Percentiles rank a stretch among this genome's conserved stretches.
Evolutionary conservation across 2,888 invertebrate species (phyloP).

Genomic region (Andrena marginata): DNA sequence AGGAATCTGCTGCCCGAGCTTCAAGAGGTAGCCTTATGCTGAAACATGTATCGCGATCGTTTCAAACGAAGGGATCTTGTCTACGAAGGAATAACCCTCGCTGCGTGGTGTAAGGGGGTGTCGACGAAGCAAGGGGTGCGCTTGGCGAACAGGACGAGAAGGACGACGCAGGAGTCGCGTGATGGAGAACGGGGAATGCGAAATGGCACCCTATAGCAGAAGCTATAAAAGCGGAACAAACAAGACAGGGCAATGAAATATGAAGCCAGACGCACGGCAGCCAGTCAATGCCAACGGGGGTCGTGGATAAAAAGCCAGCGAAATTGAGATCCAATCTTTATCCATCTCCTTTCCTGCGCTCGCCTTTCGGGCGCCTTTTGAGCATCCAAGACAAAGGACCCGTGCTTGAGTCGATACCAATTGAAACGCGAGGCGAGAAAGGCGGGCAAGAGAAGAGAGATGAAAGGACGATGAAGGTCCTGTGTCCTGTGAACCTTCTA

Average conservation of each 20-base stretch:
- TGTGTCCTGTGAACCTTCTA: background rate
- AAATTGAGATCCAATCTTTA: slow-evolving; percentile 38
- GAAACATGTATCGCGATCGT: slow-evolving; percentile 29
- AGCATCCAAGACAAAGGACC: slow-evolving; percentile 39
- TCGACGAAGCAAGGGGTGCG: background rate
- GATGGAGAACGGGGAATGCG: slow-evolving; percentile 2
- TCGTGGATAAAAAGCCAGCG: slow-evolving; percentile 7
- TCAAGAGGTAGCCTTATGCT: background rate
- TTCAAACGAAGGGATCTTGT: slow-evolving; percentile 1
- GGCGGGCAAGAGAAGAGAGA: background rate
- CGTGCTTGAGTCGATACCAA: slow-evolving; percentile 12
- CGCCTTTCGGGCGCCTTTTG: slow-evolving; percentile 17
- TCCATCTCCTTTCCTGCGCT: background rate
- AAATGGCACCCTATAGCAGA: slow-evolving; percentile 26
- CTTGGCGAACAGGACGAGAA: background rate
- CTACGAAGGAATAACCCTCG: background rate
- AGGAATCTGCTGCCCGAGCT: background rate
- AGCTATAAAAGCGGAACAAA: slow-evolving; percentile 28
- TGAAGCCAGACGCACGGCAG: slow-evolving; percentile 37
- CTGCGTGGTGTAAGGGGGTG: background rate
- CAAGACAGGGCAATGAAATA: slow-evolving; percentile 51
- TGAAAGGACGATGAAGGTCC: background rate
- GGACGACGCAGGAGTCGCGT: background rate
- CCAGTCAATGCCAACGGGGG: slow-evolving; percentile 44
- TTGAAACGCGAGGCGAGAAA: background rate